phyloP scores from a whole-genome alignment of 2,888 invertebrate species.

The Eurois occulta region DNA sequence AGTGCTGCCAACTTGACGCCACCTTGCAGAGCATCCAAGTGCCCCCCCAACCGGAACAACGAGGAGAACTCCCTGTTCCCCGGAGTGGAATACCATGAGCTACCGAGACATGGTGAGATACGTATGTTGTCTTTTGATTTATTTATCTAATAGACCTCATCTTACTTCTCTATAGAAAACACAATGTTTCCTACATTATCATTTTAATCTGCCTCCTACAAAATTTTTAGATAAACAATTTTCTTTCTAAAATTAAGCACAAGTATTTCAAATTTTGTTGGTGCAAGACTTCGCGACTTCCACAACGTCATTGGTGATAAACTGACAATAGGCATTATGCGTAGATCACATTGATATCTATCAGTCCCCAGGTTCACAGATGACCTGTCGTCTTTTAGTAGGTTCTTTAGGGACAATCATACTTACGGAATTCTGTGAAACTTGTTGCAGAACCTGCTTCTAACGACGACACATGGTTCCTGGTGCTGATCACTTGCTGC shows the following conservation, averaged over 20 bases:
- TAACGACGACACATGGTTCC: slow-evolving; percentile 95
- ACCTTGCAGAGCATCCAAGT: slow-evolving; percentile 92
- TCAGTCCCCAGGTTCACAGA: neutral
- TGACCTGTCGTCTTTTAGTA: neutral
- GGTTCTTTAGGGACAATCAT: neutral
- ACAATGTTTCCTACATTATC: neutral
- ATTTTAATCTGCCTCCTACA: neutral
- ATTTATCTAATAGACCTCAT: neutral
- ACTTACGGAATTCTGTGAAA: neutral
- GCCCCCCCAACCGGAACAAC: slow-evolving; percentile 89
- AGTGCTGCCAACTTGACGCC: slow-evolving; percentile 91
- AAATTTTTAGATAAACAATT: neutral
- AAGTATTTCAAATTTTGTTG: neutral
- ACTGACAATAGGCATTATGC: neutral
- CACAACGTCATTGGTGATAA: neutral
- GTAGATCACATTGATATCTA: neutral
- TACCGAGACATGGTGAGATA: slow-evolving; percentile 93
- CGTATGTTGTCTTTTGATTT: slow-evolving; percentile 48
- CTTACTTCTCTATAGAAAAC: neutral
- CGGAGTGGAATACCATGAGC: slow-evolving; percentile 94
- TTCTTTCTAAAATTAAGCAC: neutral
- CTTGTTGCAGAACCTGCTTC: slow-evolving; percentile 84
- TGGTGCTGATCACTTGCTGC: slow-evolving; percentile 94
- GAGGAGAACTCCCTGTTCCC: slow-evolving; percentile 89
- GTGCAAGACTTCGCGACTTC: neutral